Base-by-base conservation (phyloP, 2,113 vertebrate genomes). In the Pedionomus torquatus region DNA sequence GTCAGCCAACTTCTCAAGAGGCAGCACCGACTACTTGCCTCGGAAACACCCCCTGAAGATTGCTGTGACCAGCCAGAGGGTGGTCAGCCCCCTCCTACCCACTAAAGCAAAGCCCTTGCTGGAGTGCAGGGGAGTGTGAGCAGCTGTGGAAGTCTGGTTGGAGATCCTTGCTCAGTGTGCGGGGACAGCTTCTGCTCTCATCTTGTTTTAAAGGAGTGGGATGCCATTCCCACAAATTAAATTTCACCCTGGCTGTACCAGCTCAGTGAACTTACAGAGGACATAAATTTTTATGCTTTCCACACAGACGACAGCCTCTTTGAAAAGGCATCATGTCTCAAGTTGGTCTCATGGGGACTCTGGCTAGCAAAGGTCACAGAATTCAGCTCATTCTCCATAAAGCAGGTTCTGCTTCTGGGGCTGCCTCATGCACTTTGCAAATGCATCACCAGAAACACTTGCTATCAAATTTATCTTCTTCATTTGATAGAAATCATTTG, bases 271-370 rank as follows among this genome's bases (percentile, higher is more conserved):
- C 2, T 2, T 6, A 43, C 0, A 16, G 41, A 21, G 51, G 8
- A 52, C 5, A 5, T 9, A 35, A 6, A 8, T 4, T 39, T 72
- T 88, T 11, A 5, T 0, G 0, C 13, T 57, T 60, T 13, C 18
- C 51, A 41, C 23, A 30, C 4, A 4, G 37, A 52, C 17, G 31
- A 21, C 21, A 70, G 21, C 13, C 51, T 64, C 46, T 44, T 28
- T 15, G 39, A 49, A 33, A 83, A 31, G 9, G 5, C 24, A 8
- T 20, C 0, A 0, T 11, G 10, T 5, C 30, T 13, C 0, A 0
- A 9, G 66, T 33, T 37, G 8, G 28, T 35, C 25, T 63, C 1
- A 1, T 2, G 17, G 13, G 9, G 30, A 10, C 54, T 26, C 60
- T 4, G 44, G 0, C 33, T 58, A 10, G 46, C 23, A 16, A 63